These are phyloP conservation scores for Troides aeacus DNA, from an alignment of 2,888 invertebrate species.

Conservation along the genomic window DNA sequence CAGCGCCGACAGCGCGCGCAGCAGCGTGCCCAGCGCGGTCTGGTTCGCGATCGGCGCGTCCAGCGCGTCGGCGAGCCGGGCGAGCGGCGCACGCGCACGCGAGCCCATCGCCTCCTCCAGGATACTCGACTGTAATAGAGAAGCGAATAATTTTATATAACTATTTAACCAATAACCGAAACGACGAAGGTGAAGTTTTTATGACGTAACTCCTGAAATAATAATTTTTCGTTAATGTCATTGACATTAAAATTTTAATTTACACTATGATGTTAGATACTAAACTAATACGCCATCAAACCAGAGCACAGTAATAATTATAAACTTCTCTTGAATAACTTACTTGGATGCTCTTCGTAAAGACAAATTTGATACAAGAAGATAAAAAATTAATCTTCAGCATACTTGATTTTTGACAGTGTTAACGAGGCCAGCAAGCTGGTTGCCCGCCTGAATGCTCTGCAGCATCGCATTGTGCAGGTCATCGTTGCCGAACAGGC, in stretches of 20 bases:
- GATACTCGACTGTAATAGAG: conserved; percentile 83
- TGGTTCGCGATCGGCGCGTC: conserved; percentile 89
- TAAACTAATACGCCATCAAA: no score
- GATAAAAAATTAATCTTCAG: no score
- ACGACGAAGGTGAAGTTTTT: background rate
- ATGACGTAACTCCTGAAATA: no score
- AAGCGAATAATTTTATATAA: background rate
- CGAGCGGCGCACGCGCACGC: conserved; percentile 85
- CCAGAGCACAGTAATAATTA: no score
- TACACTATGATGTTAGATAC: no score
- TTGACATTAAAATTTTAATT: no score
- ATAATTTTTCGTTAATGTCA: no score
- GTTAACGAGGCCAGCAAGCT: conserved; percentile 89
- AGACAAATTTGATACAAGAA: no score
- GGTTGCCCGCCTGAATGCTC: conserved; percentile 88
- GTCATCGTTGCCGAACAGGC: conserved; percentile 96
- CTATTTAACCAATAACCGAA: background rate
- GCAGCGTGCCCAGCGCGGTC: conserved; percentile 85
- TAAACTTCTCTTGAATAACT: no score
- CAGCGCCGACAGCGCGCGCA: conserved; percentile 84
- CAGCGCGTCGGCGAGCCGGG: conserved; percentile 86
- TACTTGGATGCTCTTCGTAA: no score
- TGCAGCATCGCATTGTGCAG: conserved; percentile 93
- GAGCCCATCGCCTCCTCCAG: conserved; percentile 87
- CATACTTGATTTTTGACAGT: conserved; percentile 89